Evolutionary conservation across 2,797 vertebrate species (phyloP), one percentile per base, ranked within the genome.

Genomic region (Coregonus ussuriensis): DNA sequence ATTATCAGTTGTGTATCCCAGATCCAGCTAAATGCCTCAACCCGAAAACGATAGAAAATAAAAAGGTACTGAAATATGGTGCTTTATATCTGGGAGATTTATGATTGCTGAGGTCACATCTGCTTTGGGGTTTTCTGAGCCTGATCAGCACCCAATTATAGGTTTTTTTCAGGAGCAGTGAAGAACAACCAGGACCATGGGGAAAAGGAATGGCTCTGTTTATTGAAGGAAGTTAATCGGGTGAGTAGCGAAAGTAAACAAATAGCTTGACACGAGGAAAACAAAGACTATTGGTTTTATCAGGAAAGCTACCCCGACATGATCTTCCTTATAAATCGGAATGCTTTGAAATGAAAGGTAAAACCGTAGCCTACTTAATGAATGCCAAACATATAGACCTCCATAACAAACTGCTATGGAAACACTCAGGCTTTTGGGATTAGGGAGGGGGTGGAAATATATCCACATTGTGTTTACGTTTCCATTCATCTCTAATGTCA

Each of bases 161-260:
- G 71, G 29, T 66, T 73, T 71, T 73, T 78, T 73, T 47, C 71
- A 73, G 51, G 71, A 29, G 31, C 69, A 72, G 62, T 25, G 59
- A 62, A 21, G 59, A 63, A 11, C 3, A 63, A 63, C 21, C 71
- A 18, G n/a, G 3, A 59, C 52, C 33, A 3, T 4, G 25, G 63
- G 37, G 71, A 51, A 63, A 18, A 37, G 41, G 41, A 6, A 68
- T 35, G 16, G 1, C n/a, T 29, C 15, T 41, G 29, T n/a, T 15
- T 47, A 67, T 21, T 29, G 71, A 37, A 37, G 18, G 35, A 11
- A 31, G 15, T 47, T 51, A 74, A 37, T 59, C n/a, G 56, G 21
- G 18, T 37, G 51, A 53, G 14, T 31, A 29, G 6, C 71, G 16
- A 52, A 72, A 14, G 25, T 54, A 54, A 47, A 52, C 25, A 54